A percentile compares a stretch with the other conserved stretches of the same genome.
These are phyloP conservation scores for Melanophora roralis DNA, from an alignment of 2,888 invertebrate genomes.

Conservation along the genomic window DNA sequence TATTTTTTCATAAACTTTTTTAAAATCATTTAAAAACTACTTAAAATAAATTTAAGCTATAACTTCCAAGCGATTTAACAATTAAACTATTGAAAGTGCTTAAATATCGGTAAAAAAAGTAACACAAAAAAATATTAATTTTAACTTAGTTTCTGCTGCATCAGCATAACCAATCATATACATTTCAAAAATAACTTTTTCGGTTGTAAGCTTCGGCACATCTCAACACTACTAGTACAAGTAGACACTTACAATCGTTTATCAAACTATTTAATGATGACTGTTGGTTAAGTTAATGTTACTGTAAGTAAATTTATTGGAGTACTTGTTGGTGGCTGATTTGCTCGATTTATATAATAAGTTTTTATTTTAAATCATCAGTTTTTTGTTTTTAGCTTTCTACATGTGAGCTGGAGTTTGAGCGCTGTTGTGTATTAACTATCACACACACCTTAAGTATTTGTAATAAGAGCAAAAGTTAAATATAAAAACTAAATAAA, in stretches of 20 bases:
- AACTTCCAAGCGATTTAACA: conserved; percentile 54
- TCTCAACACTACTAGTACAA: conserved; percentile 16
- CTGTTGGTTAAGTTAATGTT: conserved; percentile 28
- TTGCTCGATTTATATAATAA: conserved; percentile 26
- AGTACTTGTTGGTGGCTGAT: neutral
- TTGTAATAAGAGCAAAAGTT: neutral
- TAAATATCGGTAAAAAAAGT: neutral
- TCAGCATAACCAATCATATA: conserved; percentile 36
- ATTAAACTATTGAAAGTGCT: conserved; percentile 13
- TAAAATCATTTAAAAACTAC: conserved; percentile 16
- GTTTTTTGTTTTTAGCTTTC: conserved; percentile 4
- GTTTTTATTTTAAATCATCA: conserved; percentile 16
- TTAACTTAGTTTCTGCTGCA: conserved; percentile 32
- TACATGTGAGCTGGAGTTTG: conserved; percentile 32
- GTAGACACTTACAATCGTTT: conserved; percentile 21
- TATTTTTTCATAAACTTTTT: conserved; percentile 1
- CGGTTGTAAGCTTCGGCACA: neutral
- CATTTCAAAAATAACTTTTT: conserved; percentile 10
- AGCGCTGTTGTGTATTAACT: conserved; percentile 4
- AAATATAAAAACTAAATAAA: neutral
- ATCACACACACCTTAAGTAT: neutral
- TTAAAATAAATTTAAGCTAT: conserved; percentile 47
- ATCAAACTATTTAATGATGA: conserved; percentile 19
- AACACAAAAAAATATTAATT: conserved; percentile 28
- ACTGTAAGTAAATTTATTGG: neutral